Percentiles rank a stretch among this genome's conserved stretches.
These are phyloP conservation scores for Campoplex capitator DNA, from an alignment of 2,888 invertebrate genomes.

Conservation along the genomic window DNA sequence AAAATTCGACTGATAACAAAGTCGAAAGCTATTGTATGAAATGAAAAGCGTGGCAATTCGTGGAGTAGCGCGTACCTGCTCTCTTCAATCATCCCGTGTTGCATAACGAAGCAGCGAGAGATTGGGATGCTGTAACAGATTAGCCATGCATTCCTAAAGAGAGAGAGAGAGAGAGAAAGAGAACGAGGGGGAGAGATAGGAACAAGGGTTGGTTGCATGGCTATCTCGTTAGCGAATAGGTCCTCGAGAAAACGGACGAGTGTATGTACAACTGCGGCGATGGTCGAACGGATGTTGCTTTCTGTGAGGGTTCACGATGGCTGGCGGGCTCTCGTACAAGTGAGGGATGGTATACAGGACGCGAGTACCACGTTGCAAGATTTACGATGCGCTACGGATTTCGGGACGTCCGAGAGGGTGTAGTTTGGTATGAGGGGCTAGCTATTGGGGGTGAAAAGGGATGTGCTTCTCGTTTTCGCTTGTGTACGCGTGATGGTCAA, in stretches of 20 bases:
- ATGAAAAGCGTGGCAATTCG: conserved; percentile 6
- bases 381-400: conserved; percentile 75
- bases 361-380: conserved; percentile 74
- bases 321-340: conserved; percentile 33
- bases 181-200: background rate
- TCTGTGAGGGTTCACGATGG: conserved; percentile 51
- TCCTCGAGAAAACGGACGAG: conserved; percentile 64
- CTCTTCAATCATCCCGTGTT: conserved; percentile 26
- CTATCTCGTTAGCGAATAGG: conserved; percentile 62
- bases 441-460: conserved; percentile 32
- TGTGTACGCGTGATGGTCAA: conserved; percentile 44
- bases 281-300: conserved; percentile 56
- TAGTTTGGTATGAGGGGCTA: conserved; percentile 20
- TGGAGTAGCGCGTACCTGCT: conserved; percentile 12
- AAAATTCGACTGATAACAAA: background rate
- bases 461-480: conserved; percentile 52
- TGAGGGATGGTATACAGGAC: conserved; percentile 62
- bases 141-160: conserved; percentile 12
- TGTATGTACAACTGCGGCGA: conserved; percentile 49
- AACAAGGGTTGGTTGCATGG: conserved; percentile 24
- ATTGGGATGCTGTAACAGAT: conserved; percentile 34
- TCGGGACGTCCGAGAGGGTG: conserved; percentile 65
- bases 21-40: background rate
- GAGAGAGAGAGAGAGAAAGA: background rate
- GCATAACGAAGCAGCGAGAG: conserved; percentile 58